phyloP scores from a whole-genome alignment of 2,797 vertebrate species.

The Emydoidea blandingii region DNA sequence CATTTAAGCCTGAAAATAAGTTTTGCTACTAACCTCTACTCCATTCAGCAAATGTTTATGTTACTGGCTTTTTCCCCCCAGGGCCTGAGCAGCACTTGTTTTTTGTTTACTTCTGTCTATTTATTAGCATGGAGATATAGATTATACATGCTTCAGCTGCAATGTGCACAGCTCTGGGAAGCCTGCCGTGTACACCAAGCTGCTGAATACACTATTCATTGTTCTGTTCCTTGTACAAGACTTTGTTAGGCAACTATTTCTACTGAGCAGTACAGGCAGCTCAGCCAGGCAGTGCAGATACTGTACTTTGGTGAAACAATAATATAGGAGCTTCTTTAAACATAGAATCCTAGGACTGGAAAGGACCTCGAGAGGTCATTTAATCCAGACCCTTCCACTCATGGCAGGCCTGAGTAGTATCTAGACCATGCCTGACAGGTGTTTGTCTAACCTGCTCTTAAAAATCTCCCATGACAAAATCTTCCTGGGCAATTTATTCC shows the following conservation, averaged over 20 bases:
- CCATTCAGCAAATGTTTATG: constrained; percentile 3
- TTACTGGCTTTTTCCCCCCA: not conserved
- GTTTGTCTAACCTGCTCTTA: too few species aligned
- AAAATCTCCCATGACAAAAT: too few species aligned
- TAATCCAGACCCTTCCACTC: too few species aligned
- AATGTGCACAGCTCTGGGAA: not conserved
- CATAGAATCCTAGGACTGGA: too few species aligned
- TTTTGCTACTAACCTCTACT: not conserved
- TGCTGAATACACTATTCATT: not conserved
- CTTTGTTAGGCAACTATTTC: not conserved
- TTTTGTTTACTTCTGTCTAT: not conserved
- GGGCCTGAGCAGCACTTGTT: not conserved
- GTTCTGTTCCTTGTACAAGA: not conserved
- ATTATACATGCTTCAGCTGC: not conserved
- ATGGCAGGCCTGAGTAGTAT: too few species aligned
- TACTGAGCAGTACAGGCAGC: not conserved
- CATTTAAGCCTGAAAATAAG: not conserved
- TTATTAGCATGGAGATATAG: not conserved
- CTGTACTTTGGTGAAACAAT: not conserved
- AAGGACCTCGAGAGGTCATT: too few species aligned
- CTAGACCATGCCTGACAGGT: too few species aligned
- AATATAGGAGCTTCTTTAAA: too few species aligned
- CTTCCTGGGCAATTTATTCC: too few species aligned
- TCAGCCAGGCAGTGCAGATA: not conserved
- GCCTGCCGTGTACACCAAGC: not conserved